Conservation (phyloP, 2,888 invertebrate species). For the Hoplodrina ambigua region DNA sequence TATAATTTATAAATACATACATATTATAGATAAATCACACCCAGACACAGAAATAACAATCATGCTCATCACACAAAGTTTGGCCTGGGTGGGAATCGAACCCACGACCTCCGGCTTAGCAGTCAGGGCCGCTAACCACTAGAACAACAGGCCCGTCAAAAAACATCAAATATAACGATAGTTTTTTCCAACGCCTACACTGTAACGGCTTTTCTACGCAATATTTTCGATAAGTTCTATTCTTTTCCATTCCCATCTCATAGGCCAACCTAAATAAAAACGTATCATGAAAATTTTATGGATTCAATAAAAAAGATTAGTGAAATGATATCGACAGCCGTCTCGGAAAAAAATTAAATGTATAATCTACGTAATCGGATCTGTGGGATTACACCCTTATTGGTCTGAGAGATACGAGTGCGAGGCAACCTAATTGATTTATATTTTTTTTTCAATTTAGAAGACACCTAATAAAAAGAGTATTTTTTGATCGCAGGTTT, state of each 20-base stretch:
- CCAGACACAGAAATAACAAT: no score
- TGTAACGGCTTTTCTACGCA: neutral
- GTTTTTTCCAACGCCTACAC: neutral
- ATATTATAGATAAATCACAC: no score
- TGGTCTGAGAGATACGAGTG: constrained; percentile 24
- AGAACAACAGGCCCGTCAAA: no score
- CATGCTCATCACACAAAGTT: no score
- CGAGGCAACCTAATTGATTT: neutral
- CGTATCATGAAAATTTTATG: constrained; percentile 34
- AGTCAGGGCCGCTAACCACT: no score
- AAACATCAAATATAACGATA: neutral
- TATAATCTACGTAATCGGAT: constrained; percentile 57
- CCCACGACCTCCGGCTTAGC: no score
- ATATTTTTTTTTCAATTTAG: constrained; percentile 23
- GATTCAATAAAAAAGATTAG: constrained; percentile 54
- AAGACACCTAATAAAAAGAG: neutral
- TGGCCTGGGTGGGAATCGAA: no score
- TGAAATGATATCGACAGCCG: constrained; percentile 27
- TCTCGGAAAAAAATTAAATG: constrained; percentile 43
- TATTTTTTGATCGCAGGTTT: no score
- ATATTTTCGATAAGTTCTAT: constrained; percentile 3
- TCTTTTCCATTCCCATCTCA: constrained; percentile 14
- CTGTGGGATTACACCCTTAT: constrained; percentile 50
- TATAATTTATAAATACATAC: no score
- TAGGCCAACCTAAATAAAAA: constrained; percentile 26